These are phyloP conservation scores for Myxocyprinus asiaticus DNA, from an alignment of 2,113 vertebrate species.

Conservation along the genomic window DNA sequence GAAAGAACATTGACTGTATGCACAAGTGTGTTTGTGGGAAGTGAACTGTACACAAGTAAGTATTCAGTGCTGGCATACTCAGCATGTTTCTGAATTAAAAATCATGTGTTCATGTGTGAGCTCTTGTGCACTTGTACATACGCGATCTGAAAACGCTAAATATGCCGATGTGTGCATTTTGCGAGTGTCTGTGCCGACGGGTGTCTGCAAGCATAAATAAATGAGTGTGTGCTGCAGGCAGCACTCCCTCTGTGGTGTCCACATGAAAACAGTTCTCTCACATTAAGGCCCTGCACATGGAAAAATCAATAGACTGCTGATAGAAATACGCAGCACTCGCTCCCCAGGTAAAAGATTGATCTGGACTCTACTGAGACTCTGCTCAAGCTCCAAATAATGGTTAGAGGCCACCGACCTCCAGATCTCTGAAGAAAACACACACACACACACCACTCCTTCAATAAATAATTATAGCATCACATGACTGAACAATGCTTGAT, in stretches of 20 bases:
- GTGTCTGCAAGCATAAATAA: constrained; percentile 73
- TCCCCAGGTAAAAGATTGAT: constrained; percentile 78
- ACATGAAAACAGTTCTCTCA: constrained; percentile 68
- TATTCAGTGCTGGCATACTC: not conserved
- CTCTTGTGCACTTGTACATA: not conserved
- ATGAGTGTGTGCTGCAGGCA: constrained; percentile 69
- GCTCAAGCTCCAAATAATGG: constrained; percentile 77
- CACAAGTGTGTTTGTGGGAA: constrained; percentile 42
- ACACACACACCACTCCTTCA: constrained; percentile 48
- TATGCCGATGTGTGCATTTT: constrained; percentile 74
- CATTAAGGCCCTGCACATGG: constrained; percentile 69
- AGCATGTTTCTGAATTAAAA: constrained; percentile 34
- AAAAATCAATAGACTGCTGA: constrained; percentile 78
- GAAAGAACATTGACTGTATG: constrained; percentile 22
- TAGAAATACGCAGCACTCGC: constrained; percentile 76
- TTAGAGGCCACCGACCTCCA: constrained; percentile 75
- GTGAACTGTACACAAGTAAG: not conserved
- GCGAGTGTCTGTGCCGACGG: constrained; percentile 67
- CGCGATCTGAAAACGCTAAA: constrained; percentile 69
- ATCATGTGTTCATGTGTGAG: constrained; percentile 35
- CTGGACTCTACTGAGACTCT: constrained; percentile 69
- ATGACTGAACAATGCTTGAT: constrained; percentile 58
- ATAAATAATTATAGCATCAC: constrained; percentile 60
- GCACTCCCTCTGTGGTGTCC: constrained; percentile 61
- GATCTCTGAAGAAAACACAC: constrained; percentile 66